Conservation (phyloP, 2,113 vertebrate species). For the Fukomys damarensis region DNA sequence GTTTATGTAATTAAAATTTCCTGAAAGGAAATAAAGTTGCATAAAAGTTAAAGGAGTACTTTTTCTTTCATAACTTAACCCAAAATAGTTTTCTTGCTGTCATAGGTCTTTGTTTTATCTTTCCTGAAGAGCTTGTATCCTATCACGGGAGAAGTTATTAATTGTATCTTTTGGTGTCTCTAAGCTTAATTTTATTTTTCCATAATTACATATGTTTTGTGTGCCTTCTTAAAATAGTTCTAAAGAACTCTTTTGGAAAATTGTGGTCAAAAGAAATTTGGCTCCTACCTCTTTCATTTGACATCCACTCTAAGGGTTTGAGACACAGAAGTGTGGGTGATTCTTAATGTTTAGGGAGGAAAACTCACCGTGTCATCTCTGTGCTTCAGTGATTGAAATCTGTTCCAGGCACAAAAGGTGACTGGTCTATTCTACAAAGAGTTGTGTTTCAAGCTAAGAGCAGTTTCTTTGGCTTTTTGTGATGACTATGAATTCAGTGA, state of each 20-base stretch:
- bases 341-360: constrained; percentile 29
- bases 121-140: not conserved
- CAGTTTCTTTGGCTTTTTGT: not conserved
- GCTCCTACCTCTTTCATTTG: constrained; percentile 8
- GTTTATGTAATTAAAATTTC: constrained; percentile 16
- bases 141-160: not conserved
- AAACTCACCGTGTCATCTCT: not conserved
- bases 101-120: not conserved
- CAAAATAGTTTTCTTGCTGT: not conserved
- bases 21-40: not conserved
- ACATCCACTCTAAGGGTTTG: not conserved
- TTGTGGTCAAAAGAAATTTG: not conserved
- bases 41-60: not conserved
- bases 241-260: not conserved
- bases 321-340: not conserved
- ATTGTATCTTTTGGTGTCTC: not conserved
- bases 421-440: not conserved
- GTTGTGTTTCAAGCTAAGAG: constrained; percentile 33
- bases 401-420: not conserved
- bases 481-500: not conserved
- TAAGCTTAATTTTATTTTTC: constrained; percentile 1
- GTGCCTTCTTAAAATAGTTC: not conserved
- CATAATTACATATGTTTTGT: not conserved
- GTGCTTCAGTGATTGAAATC: not conserved
- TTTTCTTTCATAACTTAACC: not conserved